phyloP scores from a whole-genome alignment of 2,797 vertebrate genomes.

The Sylvia borin region DNA sequence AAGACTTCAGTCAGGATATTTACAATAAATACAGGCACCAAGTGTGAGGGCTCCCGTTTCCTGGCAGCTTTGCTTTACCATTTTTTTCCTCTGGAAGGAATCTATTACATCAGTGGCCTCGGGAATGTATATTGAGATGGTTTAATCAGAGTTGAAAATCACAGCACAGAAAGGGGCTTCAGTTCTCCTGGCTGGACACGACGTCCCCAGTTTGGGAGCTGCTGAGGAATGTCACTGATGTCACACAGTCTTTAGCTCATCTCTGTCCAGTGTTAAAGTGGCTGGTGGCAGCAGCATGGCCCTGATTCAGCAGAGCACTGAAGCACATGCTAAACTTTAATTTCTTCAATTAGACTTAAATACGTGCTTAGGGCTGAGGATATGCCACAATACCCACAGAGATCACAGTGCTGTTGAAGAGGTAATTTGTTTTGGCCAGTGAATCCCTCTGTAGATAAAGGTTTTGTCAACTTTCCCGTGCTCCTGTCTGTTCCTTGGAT shows the following conservation, averaged over 20 bases:
- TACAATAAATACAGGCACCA: slow-evolving; percentile 48
- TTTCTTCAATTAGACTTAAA: slow-evolving; percentile 33
- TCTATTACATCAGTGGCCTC: slow-evolving; percentile 53
- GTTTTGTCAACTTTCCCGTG: not conserved
- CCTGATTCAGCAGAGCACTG: not conserved
- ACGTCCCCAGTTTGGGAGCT: not conserved
- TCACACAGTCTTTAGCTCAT: not conserved
- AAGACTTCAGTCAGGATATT: slow-evolving; percentile 67
- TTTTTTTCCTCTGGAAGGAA: slow-evolving; percentile 57
- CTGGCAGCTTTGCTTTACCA: not conserved
- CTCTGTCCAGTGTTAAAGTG: accelerated
- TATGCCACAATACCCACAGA: slow-evolving; percentile 13
- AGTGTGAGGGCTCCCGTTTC: slow-evolving; percentile 20
- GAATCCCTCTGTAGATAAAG: not conserved
- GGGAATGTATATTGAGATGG: slow-evolving; percentile 31
- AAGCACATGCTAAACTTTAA: not conserved
- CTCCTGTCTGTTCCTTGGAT: not conserved
- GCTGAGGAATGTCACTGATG: not conserved
- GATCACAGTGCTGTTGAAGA: not conserved
- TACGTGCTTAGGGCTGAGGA: not conserved
- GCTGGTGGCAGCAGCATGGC: not conserved
- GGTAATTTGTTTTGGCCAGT: slow-evolving; percentile 14
- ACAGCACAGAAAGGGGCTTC: slow-evolving; percentile 60
- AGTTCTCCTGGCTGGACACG: slow-evolving; percentile 53
- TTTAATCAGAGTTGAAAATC: slow-evolving; percentile 51